These are phyloP conservation scores for Meloidogyne hapla DNA, from an alignment of 1,140 invertebrate genomes.

Conservation along the genomic window DNA sequence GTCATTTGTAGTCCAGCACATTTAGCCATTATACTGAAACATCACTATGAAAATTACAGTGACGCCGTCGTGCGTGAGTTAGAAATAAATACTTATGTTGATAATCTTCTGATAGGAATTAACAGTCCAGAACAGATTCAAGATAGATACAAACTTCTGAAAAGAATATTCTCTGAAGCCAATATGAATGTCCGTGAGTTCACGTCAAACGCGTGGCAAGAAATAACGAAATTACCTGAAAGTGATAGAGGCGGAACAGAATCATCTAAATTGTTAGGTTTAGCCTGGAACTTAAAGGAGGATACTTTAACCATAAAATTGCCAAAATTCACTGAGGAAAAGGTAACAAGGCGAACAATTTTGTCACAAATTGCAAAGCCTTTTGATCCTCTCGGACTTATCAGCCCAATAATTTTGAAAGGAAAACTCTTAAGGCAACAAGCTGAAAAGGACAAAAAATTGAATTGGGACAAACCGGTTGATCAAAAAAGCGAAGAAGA, in stretches of 20 bases:
- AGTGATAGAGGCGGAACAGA: constrained; percentile 5
- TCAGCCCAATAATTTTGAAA: background rate
- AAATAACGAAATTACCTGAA: background rate
- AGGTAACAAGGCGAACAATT: constrained; percentile 1
- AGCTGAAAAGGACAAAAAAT: constrained; percentile 3
- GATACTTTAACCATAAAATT: constrained; percentile 4
- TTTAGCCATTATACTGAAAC: background rate
- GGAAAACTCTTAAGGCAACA: constrained; percentile 1
- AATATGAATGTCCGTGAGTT: constrained; percentile 21
- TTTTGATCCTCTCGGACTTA: background rate
- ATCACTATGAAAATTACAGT: background rate
- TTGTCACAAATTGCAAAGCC: constrained; percentile 4
- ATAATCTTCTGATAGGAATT: constrained; percentile 4
- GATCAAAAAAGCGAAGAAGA: background rate
- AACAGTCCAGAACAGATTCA: background rate
- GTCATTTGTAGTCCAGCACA: background rate
- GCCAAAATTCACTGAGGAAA: background rate
- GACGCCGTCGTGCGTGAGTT: background rate
- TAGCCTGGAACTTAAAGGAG: background rate
- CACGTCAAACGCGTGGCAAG: background rate
- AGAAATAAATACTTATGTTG: background rate
- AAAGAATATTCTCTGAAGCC: constrained; percentile 3
- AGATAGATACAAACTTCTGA: background rate
- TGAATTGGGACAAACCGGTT: background rate
- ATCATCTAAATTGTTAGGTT: constrained; percentile 3